phyloP scores from a whole-genome alignment of 2,113 vertebrate species.

The Notarius quadriscutis region DNA sequence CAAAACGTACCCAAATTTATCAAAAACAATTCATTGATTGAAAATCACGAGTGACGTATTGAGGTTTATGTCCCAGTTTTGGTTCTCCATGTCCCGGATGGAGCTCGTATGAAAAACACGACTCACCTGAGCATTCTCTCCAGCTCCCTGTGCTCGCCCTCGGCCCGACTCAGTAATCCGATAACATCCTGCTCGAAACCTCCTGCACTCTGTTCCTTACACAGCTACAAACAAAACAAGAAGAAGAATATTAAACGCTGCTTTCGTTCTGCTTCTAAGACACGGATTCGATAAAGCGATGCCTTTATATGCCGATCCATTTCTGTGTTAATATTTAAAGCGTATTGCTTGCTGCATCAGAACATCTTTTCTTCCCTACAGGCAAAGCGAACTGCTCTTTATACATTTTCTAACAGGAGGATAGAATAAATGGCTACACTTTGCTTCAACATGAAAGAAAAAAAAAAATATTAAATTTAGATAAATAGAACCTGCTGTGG shows the following conservation, averaged over 20 bases:
- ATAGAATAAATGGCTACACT: neutral
- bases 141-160: slow-evolving; percentile 78
- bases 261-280: neutral
- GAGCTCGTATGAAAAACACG: too few species aligned
- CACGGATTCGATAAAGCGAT: neutral
- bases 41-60: too few species aligned
- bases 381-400: neutral
- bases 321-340: neutral
- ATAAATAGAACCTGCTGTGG: neutral
- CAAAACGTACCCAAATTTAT: too few species aligned
- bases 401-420: neutral
- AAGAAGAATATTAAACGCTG: neutral
- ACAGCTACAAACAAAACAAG: slow-evolving; percentile 71
- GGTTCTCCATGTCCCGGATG: too few species aligned
- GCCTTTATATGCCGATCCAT: neutral
- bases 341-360: neutral
- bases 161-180: slow-evolving; percentile 79
- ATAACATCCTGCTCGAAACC: slow-evolving; percentile 82
- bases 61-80: too few species aligned
- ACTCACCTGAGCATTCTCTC: slow-evolving; percentile 81
- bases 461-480: neutral
- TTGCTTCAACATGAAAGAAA: neutral
- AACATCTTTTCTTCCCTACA: neutral
- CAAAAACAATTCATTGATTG: too few species aligned
- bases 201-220: slow-evolving; percentile 80